Evolutionary conservation across 2,797 vertebrate genomes (phyloP).

Genomic region (Catostomus latipinnis): DNA sequence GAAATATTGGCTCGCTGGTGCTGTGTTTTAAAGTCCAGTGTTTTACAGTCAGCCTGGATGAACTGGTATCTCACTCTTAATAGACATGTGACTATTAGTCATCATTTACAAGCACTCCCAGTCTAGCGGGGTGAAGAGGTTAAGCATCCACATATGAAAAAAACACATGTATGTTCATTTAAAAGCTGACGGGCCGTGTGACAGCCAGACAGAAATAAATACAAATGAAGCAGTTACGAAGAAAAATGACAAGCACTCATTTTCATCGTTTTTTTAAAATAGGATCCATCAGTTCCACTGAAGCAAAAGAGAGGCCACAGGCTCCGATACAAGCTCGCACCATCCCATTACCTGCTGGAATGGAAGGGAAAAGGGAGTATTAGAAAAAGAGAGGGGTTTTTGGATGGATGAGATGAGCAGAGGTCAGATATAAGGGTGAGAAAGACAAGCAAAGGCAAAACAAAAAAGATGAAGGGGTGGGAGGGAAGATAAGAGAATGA

Average conservation of each 20-base stretch:
- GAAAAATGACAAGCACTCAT: conserved; percentile 79
- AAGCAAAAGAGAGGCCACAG: not conserved
- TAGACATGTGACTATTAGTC: conserved; percentile 78
- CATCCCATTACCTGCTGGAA: not conserved
- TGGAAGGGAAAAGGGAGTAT: not conserved
- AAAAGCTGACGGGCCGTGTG: conserved; percentile 73
- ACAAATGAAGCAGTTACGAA: conserved; percentile 82
- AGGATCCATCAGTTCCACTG: conserved; percentile 73
- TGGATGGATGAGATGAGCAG: conserved; percentile 32
- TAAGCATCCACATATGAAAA: conserved; percentile 69
- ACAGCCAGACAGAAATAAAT: conserved; percentile 78
- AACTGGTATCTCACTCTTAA: conserved; percentile 64
- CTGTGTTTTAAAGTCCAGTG: not conserved
- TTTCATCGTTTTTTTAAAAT: conserved; percentile 68
- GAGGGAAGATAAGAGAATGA: conserved; percentile 65
- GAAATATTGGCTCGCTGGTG: conserved; percentile 16
- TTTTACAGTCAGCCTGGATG: conserved; percentile 32
- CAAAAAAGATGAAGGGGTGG: conserved; percentile 47
- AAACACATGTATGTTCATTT: conserved; percentile 65
- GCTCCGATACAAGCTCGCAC: not conserved
- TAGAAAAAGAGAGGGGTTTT: too few species aligned
- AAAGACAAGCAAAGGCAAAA: conserved; percentile 56
- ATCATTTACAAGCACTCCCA: conserved; percentile 79
- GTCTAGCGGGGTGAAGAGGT: conserved; percentile 80
- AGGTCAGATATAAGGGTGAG: conserved; percentile 64